phyloP scores from a whole-genome alignment of 2,888 invertebrate genomes.

The Caradrina kadenii region DNA sequence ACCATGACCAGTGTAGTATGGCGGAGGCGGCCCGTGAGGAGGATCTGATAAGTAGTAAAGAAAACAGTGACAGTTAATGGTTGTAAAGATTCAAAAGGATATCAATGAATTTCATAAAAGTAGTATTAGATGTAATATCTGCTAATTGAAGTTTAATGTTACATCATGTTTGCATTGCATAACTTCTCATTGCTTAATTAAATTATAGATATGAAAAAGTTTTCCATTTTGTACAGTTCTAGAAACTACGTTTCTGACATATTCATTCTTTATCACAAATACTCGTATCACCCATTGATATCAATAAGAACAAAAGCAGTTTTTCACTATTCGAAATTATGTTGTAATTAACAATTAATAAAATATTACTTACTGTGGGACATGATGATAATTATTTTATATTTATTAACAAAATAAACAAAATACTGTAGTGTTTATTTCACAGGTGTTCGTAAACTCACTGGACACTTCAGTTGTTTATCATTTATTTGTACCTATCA shows the following conservation, averaged over 20 bases:
- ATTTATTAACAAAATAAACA: slow-evolving; percentile 30
- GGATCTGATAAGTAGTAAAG: slow-evolving; percentile 69
- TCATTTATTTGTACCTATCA: slow-evolving; percentile 67
- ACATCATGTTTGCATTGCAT: too few species aligned
- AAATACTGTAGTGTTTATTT: slow-evolving; percentile 34
- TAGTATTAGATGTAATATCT: too few species aligned
- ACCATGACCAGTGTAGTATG: slow-evolving; percentile 47
- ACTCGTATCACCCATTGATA: background rate
- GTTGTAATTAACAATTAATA: background rate
- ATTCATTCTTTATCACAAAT: slow-evolving; percentile 9
- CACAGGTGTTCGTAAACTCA: slow-evolving; percentile 55
- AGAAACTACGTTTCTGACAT: slow-evolving; percentile 3
- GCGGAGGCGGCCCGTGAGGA: slow-evolving; percentile 68
- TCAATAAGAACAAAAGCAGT: background rate
- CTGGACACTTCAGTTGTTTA: slow-evolving; percentile 61
- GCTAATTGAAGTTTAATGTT: too few species aligned
- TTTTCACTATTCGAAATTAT: background rate
- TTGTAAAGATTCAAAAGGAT: background rate
- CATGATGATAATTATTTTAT: slow-evolving; percentile 56
- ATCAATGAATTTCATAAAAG: background rate
- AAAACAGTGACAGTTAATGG: background rate
- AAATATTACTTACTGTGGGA: slow-evolving; percentile 68
- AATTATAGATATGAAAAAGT: background rate
- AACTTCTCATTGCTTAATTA: background rate
- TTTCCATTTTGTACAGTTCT: background rate